Percentiles rank a stretch among this genome's conserved stretches.
Conservation (phyloP, 2,888 invertebrate genomes). For the Notodonta dromedarius region DNA sequence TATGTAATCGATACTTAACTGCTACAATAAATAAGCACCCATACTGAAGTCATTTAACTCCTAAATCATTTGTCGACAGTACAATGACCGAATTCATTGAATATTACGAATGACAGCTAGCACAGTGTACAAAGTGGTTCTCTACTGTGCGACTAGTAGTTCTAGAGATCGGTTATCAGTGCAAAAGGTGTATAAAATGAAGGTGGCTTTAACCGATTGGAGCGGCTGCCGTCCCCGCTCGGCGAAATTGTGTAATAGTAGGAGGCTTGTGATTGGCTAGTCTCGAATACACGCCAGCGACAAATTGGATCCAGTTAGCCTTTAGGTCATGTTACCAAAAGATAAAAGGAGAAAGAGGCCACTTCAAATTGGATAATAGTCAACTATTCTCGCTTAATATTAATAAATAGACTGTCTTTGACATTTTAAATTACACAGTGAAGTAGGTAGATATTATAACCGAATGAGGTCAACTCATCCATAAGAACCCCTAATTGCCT, state of each 20-base stretch:
- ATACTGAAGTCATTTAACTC: neutral
- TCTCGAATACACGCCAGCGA: conserved; percentile 68
- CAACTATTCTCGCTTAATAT: conserved; percentile 25
- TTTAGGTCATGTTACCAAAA: conserved; percentile 60
- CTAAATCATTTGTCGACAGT: neutral
- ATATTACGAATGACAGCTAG: conserved; percentile 26
- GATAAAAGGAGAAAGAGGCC: conserved; percentile 43
- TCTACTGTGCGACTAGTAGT: conserved; percentile 12
- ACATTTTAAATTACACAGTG: neutral
- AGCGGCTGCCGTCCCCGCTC: conserved; percentile 53
- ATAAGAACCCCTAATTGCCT: too few species aligned
- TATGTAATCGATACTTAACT: neutral
- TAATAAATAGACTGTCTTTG: conserved; percentile 17
- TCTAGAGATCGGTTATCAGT: conserved; percentile 61
- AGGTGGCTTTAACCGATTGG: conserved; percentile 70
- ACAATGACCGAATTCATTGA: conserved; percentile 20
- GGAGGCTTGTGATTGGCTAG: conserved; percentile 73
- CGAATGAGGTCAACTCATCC: too few species aligned
- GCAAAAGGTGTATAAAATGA: conserved; percentile 70
- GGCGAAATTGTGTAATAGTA: conserved; percentile 65
- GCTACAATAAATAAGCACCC: neutral
- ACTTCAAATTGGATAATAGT: conserved; percentile 34
- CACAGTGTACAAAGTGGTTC: neutral
- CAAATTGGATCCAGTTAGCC: conserved; percentile 77
- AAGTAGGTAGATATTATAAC: too few species aligned